Base-by-base conservation (phyloP, 2,113 vertebrate genomes). In the Grammomys dolichurus region DNA sequence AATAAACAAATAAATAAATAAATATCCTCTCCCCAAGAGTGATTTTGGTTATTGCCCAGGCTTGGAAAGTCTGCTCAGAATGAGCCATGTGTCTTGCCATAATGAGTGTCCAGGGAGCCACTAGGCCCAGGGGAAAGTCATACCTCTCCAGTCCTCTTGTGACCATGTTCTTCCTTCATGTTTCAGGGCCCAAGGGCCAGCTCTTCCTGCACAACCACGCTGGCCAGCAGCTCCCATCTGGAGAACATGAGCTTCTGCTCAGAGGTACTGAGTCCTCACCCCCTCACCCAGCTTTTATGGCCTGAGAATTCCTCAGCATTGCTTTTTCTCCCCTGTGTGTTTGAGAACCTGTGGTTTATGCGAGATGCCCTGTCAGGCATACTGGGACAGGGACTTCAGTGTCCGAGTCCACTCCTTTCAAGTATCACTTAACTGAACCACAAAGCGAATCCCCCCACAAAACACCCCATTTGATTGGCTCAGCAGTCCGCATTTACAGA, bases 281-380 rank as follows among this genome's bases (percentile, higher is more conserved):
- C n/a, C 90, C 65, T 70, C 87, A 51, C 77, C 90, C 87, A 51
- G 60, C 36, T 96, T 97, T 96, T 95, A 95, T 93, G 87, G 76
- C 28, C 88, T 78, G 69, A 92, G 69, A 76, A 69, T 43, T 54
- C 85, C 93, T 89, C 54, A 48, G 60, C 77, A 33, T 76, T 31
- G 10, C 67, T 81, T 46, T 46, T 40, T 89, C 70, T 95, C 60
- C 80, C 33, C 12, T 2, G 31, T 54, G 85, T 88, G 76, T 86
- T 89, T 65, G 4, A 75, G 75, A 60, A 67, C 63, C 75, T 87
- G 94, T 86, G 85, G 69, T 94, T 91, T 95, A 28, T 95, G 92
- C 81, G 88, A 91, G 51, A 86, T 13, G 48, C 33, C 43, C 3
- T 0, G 88, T 63, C 67, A 89, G 90, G 56, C 72, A 92, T 78